Base-by-base conservation (phyloP, 2,888 invertebrate species). In the Xanthorhoe spadicearia region DNA sequence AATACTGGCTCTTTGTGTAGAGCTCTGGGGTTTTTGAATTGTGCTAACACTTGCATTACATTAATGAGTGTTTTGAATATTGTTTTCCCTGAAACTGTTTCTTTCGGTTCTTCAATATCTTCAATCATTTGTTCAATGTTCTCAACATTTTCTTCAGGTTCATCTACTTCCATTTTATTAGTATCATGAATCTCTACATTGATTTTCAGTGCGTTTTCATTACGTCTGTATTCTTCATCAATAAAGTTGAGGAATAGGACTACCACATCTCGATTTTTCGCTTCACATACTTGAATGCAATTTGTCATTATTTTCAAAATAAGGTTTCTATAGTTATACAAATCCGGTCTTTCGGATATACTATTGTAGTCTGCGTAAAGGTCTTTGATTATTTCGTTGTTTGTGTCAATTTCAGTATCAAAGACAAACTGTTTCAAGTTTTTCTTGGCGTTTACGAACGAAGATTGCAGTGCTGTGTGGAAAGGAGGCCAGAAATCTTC, bases 221-320 rank as follows among this genome's bases (percentile, higher is more conserved):
- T 87, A 43, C 77, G 84, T 71, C 83, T 88, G 71, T 90, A 93
- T 74, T 94, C 95, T 85, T 94, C 95, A 89, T 96, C 94, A 62
- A 97, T 95, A 83, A 98, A 98, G 68, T 95, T 94, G 58, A 98
- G 91, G 75, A 99, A 96, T n/a, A 98, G 79, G 4, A 95, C 94
- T 0, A 97, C 96, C 17, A 98, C 88, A 82, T 97, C 96, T 56
- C 96, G 94, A 77, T 98, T 98, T 83, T 95, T 96, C 0, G 95
- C 93, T 87, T 98, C 98, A 76, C 96, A 96, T 10, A 97, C 92
- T 70, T 95, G 95, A 3, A 96, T 94, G 82, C 98, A 96, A 70
- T 94, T 90, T 0, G 94, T 90, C 94, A 98, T 95, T 19, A 96
- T 94, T 86, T 96, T 96, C 95, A 98, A 96, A n/a, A 99, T 84